Base-by-base conservation (phyloP, 1,140 invertebrate species). In the Lepidurus couesii region DNA sequence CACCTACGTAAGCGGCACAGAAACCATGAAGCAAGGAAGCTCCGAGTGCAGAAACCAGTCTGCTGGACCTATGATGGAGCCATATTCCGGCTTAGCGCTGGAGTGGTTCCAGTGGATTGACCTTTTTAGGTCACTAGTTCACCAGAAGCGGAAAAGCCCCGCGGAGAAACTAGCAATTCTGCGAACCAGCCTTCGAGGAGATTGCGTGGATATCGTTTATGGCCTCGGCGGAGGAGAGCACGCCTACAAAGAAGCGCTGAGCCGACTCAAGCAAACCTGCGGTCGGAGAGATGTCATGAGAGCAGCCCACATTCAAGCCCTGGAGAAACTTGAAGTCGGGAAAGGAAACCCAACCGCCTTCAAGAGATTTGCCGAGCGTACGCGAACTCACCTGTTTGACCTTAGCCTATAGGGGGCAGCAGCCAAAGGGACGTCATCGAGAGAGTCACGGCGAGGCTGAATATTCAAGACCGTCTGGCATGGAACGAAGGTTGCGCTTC, bases 101-200 rank as follows among this genome's bases (percentile, higher is more conserved):
- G 53, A 74, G 42, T 78, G 77, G 77, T 78, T 74, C 42, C 43
- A 43, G n/a, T 78, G 77, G 77, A 75, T 75, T 1, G 34, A 78
- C 26, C 73, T 78, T 16, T 75, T 42, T 42, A 26, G 43, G 13
- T 74, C 77, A 34, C 47, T 78, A 34, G 77, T 78, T 16, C 77
- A 78, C 26, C 43, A 78, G 16, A 53, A 26, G 21, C 24, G 43
- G 10, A 73, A 43, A 4, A 42, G 65, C 11, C 47, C 77, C 44
- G 77, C 65, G 7, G 77, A 78, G 73, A 78, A 78, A 43, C 26
- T 78, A 9, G 77, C 77, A 1, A 78, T 74, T 7, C 24, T 78
- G 9, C 47, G 73, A 13, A 34, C 43, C 9, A 26, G 43, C 44
- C 42, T 78, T n/a, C 11, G 73, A 4, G 77, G 77, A 7, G 77